These are phyloP conservation scores for Saguinus imperator DNA, from an alignment of 2,113 vertebrate genomes.

Conservation along the genomic window DNA sequence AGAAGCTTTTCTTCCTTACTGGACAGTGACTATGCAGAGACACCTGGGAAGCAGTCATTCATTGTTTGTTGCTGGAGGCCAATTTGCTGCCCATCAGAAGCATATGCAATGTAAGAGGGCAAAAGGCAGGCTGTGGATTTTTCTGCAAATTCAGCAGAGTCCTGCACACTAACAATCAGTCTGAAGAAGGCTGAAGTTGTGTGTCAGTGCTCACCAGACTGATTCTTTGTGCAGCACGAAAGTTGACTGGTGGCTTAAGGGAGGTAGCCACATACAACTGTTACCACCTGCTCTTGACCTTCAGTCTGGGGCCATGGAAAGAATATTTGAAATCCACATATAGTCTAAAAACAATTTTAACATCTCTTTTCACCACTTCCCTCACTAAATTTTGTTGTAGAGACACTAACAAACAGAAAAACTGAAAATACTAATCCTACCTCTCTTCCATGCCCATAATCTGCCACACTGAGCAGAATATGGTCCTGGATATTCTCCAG, in stretches of 20 bases:
- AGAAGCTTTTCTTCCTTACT: neutral
- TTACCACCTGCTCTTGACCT: neutral
- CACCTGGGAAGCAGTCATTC: neutral
- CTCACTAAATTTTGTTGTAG: neutral
- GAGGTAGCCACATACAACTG: neutral
- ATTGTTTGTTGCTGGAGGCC: neutral
- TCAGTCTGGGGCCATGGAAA: neutral
- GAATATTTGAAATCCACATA: constrained; percentile 25
- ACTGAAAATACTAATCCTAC: neutral
- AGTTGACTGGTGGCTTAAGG: neutral
- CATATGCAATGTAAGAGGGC: neutral
- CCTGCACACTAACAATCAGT: neutral
- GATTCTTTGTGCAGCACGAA: neutral
- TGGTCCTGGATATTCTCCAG: neutral
- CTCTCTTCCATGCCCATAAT: neutral
- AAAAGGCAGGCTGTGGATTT: neutral
- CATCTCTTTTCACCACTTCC: neutral
- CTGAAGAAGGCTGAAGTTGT: constrained; percentile 41
- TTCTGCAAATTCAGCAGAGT: constrained; percentile 59
- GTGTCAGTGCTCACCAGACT: neutral
- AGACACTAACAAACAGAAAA: constrained; percentile 10
- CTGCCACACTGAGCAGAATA: neutral
- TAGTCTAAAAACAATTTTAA: constrained; percentile 7
- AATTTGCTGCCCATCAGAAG: neutral
- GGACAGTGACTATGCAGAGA: neutral